phyloP scores from a whole-genome alignment of 2,888 invertebrate genomes.

The Lepidochrysops patricia region DNA sequence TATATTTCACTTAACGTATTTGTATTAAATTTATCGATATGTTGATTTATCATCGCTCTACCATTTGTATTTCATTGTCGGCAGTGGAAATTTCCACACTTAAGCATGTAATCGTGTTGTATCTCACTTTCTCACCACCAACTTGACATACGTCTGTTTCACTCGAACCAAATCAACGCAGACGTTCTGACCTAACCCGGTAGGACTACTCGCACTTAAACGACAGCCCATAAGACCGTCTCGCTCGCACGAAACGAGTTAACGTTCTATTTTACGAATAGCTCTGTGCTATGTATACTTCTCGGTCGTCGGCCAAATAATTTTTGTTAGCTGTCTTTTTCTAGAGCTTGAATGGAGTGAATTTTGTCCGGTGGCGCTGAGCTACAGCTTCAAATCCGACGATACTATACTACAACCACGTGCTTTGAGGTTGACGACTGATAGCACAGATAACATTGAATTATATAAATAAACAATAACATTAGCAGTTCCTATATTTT shows the following conservation, averaged over 20 bases:
- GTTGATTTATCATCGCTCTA: conserved; percentile 33
- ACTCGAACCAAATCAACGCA: conserved; percentile 55
- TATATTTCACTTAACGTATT: no score
- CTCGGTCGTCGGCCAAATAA: conserved; percentile 71
- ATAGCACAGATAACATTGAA: conserved; percentile 61
- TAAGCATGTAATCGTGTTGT: conserved; percentile 65
- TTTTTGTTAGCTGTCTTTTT: conserved; percentile 73
- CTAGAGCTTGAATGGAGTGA: conserved; percentile 71
- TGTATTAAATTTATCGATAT: conserved; percentile 25
- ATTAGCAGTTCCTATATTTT: conserved; percentile 3
- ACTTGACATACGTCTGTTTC: conserved; percentile 42
- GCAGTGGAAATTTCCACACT: conserved; percentile 72
- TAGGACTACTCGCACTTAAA: conserved; percentile 43
- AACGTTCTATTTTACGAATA: conserved; percentile 73
- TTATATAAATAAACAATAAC: conserved; percentile 57
- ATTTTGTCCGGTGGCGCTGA: conserved; percentile 68
- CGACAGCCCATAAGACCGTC: conserved; percentile 38
- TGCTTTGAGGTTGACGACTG: conserved; percentile 67
- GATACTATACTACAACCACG: conserved; percentile 67
- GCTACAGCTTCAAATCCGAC: conserved; percentile 73
- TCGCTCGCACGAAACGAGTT: conserved; percentile 49
- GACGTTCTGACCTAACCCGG: conserved; percentile 64
- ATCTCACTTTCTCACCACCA: conserved; percentile 39
- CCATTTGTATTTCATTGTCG: conserved; percentile 70
- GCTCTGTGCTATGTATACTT: conserved; percentile 73